Evolutionary conservation across 1,140 invertebrate genomes (phyloP).

Genomic region (Penaeus japonicus): DNA sequence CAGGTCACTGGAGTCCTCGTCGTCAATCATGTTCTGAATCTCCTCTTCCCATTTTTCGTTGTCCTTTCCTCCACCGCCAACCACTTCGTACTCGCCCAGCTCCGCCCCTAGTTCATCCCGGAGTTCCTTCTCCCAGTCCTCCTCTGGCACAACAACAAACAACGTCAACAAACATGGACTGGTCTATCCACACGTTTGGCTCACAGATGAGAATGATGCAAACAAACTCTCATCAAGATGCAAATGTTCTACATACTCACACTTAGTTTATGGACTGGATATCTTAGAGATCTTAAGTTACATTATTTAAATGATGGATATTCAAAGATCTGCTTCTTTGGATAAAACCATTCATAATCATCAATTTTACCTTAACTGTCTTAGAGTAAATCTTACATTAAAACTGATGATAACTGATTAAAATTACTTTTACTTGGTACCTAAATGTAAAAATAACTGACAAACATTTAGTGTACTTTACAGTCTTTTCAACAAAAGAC

Average conservation of each 20-base stretch:
- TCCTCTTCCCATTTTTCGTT: slow-evolving; percentile 69
- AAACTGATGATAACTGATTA: no score
- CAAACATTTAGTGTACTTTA: no score
- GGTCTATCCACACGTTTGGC: slow-evolving; percentile 7
- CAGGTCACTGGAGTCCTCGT: slow-evolving; percentile 64
- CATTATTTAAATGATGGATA: no score
- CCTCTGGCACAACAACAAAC: slow-evolving; percentile 61
- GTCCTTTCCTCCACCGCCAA: slow-evolving; percentile 67
- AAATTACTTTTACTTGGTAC: no score
- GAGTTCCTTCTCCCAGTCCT: slow-evolving; percentile 79
- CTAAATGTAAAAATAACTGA: no score
- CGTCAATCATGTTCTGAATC: slow-evolving; percentile 70
- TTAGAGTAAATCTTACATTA: no score
- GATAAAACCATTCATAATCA: no score
- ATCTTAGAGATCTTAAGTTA: no score
- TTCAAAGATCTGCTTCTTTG: no score
- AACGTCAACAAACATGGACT: slow-evolving; percentile 31
- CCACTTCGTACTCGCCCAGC: slow-evolving; percentile 90
- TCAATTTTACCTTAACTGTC: no score
- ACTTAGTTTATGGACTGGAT: neutral
- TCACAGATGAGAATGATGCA: neutral
- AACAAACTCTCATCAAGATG: neutral
- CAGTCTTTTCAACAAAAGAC: no score
- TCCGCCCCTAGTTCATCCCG: slow-evolving; percentile 91
- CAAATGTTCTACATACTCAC: neutral